Conservation (phyloP, 2,797 vertebrate species). For the Sebastes taczanowskii region DNA sequence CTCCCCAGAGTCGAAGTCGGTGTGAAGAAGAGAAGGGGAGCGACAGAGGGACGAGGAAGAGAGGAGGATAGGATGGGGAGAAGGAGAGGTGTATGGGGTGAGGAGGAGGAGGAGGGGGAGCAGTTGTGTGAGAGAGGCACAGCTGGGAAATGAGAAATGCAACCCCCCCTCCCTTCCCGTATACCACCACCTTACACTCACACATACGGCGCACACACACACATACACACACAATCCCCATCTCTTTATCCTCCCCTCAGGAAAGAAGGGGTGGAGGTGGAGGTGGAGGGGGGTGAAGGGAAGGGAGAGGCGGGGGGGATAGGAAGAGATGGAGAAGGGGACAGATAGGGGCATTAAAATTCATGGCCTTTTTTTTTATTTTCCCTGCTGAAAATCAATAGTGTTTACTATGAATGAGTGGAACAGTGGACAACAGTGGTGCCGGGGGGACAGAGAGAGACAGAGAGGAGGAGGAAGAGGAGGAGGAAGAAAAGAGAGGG, state of each 20-base stretch:
- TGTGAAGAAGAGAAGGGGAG: slow-evolving; percentile 50
- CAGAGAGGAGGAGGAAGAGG: slow-evolving; percentile 49
- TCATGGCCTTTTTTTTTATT: slow-evolving; percentile 85
- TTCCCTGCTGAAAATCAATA: slow-evolving; percentile 88
- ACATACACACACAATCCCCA: slow-evolving; percentile 63
- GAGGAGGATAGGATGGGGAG: slow-evolving; percentile 46
- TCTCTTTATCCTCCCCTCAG: slow-evolving; percentile 85
- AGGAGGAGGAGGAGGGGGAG: slow-evolving; percentile 15
- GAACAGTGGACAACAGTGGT: slow-evolving; percentile 85
- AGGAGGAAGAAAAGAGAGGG: slow-evolving; percentile 1
- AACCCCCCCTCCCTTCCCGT: slow-evolving; percentile 59
- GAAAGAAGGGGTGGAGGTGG: slow-evolving; percentile 73
- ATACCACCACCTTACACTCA: slow-evolving; percentile 70
- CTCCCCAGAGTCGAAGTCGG: slow-evolving; percentile 59
- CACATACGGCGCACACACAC: slow-evolving; percentile 50
- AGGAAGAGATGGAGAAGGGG: slow-evolving; percentile 84
- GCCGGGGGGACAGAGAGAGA: slow-evolving; percentile 72
- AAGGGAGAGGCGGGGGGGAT: slow-evolving; percentile 61
- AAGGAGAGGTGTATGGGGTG: slow-evolving; percentile 21
- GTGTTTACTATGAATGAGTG: slow-evolving; percentile 90
- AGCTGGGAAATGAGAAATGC: slow-evolving; percentile 84
- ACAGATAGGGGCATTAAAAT: slow-evolving; percentile 87
- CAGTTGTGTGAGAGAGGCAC: slow-evolving; percentile 78
- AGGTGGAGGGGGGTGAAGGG: slow-evolving; percentile 50
- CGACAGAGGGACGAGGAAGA: slow-evolving; percentile 41